Percentiles rank a stretch among this genome's conserved stretches.
phyloP scores from a whole-genome alignment of 2,797 vertebrate species.

The Centropyge bicolor region DNA sequence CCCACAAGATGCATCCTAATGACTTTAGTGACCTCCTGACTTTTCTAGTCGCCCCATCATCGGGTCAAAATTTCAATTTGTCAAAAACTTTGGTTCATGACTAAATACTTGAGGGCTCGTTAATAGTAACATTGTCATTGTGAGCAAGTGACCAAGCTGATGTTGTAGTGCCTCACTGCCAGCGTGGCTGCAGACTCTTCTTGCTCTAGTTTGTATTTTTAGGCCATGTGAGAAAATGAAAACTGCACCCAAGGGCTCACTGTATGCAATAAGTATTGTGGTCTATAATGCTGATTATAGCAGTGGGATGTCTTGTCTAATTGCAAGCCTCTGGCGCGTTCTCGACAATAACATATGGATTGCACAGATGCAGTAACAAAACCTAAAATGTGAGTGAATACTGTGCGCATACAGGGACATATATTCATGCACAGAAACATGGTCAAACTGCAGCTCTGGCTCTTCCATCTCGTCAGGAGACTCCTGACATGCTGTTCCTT shows the following conservation, averaged over 20 bases:
- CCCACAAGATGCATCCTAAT: neutral
- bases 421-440: constrained; percentile 2
- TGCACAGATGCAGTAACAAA: neutral
- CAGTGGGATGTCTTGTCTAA: neutral
- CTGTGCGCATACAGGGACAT: neutral
- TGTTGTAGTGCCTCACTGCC: neutral
- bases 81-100: neutral
- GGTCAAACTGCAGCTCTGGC: neutral
- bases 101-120: neutral
- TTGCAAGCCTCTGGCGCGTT: neutral
- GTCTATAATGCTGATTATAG: neutral
- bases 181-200: no score
- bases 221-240: neutral
- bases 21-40: neutral
- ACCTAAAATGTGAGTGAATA: neutral
- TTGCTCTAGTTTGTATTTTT: neutral
- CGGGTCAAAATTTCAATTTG: neutral
- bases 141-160: neutral
- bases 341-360: neutral
- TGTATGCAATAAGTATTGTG: neutral
- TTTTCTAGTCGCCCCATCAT: neutral
- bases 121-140: neutral
- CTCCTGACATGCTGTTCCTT: constrained; percentile 1
- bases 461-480: constrained; percentile 8
- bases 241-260: neutral